Evolutionary conservation across 2,888 invertebrate species (phyloP).

Genomic region (Stenchaetothrips biformis): DNA sequence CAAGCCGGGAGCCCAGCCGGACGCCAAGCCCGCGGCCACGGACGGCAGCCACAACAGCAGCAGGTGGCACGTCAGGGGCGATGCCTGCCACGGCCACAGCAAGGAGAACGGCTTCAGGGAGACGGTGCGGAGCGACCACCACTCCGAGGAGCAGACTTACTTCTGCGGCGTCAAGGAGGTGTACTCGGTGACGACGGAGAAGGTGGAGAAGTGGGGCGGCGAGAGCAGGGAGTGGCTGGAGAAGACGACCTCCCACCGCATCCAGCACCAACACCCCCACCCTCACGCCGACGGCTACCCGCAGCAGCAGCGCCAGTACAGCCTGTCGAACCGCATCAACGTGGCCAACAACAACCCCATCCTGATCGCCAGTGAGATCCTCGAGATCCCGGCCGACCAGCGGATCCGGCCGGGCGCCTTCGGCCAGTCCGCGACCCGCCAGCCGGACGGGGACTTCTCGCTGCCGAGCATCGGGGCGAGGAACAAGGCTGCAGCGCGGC

Average conservation of each 20-base stretch:
- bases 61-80: no score
- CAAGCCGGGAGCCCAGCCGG: no score
- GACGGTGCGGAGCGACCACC: constrained; percentile 2
- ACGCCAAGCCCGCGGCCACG: neutral
- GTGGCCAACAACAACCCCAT: constrained; percentile 15
- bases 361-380: constrained; percentile 15
- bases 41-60: neutral
- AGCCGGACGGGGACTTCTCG: neutral
- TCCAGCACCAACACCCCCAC: constrained; percentile 13
- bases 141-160: constrained; percentile 4
- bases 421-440: neutral
- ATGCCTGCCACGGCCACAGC: no score
- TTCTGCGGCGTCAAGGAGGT: constrained; percentile 20
- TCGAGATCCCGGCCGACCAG: neutral
- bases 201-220: constrained; percentile 18
- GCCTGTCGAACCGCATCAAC: constrained; percentile 11
- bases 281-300: neutral
- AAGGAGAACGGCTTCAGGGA: neutral
- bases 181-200: constrained; percentile 22
- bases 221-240: constrained; percentile 5
- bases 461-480: neutral
- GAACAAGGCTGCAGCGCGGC: neutral
- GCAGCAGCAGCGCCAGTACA: constrained; percentile 17
- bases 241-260: constrained; percentile 13
- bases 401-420: neutral